Base-by-base conservation (phyloP, 1,140 invertebrate species). In the Phocides pigmalion region DNA sequence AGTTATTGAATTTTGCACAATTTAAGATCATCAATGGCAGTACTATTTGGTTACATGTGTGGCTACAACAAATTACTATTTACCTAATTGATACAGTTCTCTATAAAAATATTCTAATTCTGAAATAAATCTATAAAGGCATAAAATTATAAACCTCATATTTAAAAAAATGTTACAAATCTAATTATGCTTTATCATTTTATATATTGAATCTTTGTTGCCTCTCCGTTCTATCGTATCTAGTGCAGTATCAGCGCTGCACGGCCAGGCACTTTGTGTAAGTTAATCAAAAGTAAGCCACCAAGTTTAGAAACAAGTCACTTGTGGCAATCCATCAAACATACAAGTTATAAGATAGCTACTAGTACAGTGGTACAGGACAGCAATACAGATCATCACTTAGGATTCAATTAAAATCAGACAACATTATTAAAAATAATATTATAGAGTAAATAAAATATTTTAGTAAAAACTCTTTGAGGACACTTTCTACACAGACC, bases 371-470 rank as follows among this genome's bases (percentile, higher is more conserved):
- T n/a, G 37, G 62, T 61, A 53, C 14, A 53, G 20, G 59, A 68
- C 41, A 68, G 58, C 19, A 56, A 17, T 20, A 70, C 71, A 76
- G 66, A 76, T 73, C 71, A 66, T 66, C 39, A 22, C 46, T 47
- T 32, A 54, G 64, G 50, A 71, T 61, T 35, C 32, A 44, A 69
- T 28, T 64, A 64, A 62, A 73, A 77, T 70, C 62, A 72, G 63
- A 70, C 68, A 73, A 76, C 63, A 66, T 74, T 59, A 73, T 66
- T 66, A 61, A 77, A 78, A 77, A 72, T 79, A 80, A 84, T 68
- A 76, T 80, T 86, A 80, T 74, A 75, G 68, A 84, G 84, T 84
- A 85, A 86, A 86, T 84, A 89, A 89, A 84, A 86, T 82, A 81
- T 83, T 82, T 82, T 76, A 84, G 72, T 78, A 83, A 83, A 82